A percentile compares a stretch with the other conserved stretches of the same genome.
phyloP scores from a whole-genome alignment of 2,113 vertebrate species.

The Laticauda laticaudata region DNA sequence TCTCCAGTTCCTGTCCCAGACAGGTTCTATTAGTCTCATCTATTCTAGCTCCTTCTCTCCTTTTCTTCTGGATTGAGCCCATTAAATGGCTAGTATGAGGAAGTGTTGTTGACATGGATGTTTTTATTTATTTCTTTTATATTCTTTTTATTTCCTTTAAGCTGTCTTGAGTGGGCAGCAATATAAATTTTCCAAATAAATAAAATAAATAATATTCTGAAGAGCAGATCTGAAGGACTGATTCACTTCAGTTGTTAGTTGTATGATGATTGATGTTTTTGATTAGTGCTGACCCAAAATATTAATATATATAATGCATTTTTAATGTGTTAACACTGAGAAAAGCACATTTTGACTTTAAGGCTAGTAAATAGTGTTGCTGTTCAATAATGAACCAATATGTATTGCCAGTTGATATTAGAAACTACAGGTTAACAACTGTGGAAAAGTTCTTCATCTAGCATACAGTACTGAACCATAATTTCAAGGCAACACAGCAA shows the following conservation, averaged over 20 bases:
- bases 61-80: not conserved
- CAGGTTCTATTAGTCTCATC: not conserved
- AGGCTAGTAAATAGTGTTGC: not conserved
- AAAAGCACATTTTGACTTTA: not conserved
- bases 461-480: not conserved
- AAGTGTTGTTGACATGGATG: too few species aligned
- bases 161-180: not conserved
- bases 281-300: not conserved
- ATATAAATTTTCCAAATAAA: not conserved
- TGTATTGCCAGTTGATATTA: not conserved
- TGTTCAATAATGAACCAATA: not conserved
- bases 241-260: not conserved
- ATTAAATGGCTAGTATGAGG: too few species aligned
- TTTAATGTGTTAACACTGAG: not conserved
- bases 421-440: not conserved
- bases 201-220: not conserved
- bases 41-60: not conserved
- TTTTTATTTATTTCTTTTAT: too few species aligned
- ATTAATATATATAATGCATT: not conserved
- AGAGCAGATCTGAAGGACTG: not conserved
- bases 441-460: not conserved
- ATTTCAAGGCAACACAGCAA: not conserved
- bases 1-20: not conserved
- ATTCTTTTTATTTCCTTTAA: not conserved
- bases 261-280: not conserved